Evolutionary conservation across 2,797 vertebrate species (phyloP).

Genomic region (Antrozous pallidus): DNA sequence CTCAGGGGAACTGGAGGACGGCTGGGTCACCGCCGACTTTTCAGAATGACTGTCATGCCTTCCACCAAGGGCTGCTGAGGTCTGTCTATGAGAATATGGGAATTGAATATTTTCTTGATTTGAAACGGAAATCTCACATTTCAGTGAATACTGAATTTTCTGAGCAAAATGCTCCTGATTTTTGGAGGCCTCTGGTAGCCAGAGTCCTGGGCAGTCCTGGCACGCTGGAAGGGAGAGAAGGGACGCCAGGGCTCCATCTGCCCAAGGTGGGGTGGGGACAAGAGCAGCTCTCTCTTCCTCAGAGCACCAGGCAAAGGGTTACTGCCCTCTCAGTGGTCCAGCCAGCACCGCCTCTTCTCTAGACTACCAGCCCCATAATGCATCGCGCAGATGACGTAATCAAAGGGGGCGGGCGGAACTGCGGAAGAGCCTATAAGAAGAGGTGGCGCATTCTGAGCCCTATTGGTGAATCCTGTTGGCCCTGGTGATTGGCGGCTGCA

Average conservation of each 20-base stretch:
- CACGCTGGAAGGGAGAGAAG: not conserved
- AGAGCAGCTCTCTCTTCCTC: not conserved
- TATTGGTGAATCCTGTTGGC: not conserved
- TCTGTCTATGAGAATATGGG: not conserved
- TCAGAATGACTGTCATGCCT: not conserved
- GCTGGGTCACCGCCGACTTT: not conserved
- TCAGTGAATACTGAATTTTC: not conserved
- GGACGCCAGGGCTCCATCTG: not conserved
- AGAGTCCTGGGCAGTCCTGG: not conserved
- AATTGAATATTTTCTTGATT: not conserved
- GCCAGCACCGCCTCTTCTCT: not conserved
- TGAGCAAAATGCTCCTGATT: not conserved
- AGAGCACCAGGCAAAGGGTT: not conserved
- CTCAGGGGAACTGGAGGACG: not conserved
- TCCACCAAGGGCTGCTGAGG: not conserved
- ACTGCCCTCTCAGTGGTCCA: accelerated
- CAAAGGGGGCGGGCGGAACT: not conserved
- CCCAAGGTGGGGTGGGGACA: not conserved
- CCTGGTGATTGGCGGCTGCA: not conserved
- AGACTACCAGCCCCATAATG: conserved; percentile 14
- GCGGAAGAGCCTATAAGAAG: not conserved
- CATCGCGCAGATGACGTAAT: accelerated
- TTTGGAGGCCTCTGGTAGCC: not conserved
- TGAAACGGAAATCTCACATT: conserved; percentile 1
- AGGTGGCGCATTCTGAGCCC: accelerated